Conservation (phyloP, 2,113 vertebrate genomes). For the Ceyx melanurus region DNA sequence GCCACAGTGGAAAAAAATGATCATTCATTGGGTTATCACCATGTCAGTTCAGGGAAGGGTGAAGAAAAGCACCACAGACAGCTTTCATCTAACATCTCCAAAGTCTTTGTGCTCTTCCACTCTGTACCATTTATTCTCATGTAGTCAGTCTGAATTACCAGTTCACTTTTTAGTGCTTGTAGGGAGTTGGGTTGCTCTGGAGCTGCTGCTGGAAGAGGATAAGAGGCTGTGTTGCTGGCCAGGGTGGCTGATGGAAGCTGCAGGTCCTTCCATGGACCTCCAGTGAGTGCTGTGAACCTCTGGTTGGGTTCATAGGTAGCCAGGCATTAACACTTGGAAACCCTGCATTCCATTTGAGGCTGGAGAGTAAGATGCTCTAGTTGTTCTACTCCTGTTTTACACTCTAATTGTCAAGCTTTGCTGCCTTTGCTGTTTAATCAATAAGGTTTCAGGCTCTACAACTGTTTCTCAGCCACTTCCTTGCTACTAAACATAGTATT, state of each 20-base stretch:
- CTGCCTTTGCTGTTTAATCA: not conserved
- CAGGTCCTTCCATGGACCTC: not conserved
- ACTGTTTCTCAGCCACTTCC: not conserved
- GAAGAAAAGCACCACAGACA: not conserved
- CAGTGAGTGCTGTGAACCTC: not conserved
- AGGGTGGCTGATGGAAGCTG: not conserved
- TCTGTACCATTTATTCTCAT: not conserved
- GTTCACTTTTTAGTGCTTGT: not conserved
- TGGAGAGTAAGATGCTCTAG: not conserved
- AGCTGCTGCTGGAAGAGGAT: not conserved
- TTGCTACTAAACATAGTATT: not conserved
- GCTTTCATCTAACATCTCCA: not conserved
- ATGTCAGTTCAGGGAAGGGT: not conserved
- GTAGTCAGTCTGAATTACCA: not conserved
- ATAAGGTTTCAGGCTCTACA: not conserved
- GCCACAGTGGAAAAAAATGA: not conserved
- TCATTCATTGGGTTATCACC: not conserved
- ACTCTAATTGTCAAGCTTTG: not conserved
- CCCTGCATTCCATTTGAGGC: not conserved
- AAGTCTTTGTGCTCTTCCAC: not conserved
- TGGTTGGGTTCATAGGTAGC: not conserved
- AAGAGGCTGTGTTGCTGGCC: not conserved
- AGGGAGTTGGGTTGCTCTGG: not conserved
- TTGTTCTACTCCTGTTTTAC: not conserved
- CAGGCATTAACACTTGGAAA: not conserved